Evolutionary conservation across 1,140 invertebrate species (phyloP).

Genomic region (Drosophila ogumai): DNA sequence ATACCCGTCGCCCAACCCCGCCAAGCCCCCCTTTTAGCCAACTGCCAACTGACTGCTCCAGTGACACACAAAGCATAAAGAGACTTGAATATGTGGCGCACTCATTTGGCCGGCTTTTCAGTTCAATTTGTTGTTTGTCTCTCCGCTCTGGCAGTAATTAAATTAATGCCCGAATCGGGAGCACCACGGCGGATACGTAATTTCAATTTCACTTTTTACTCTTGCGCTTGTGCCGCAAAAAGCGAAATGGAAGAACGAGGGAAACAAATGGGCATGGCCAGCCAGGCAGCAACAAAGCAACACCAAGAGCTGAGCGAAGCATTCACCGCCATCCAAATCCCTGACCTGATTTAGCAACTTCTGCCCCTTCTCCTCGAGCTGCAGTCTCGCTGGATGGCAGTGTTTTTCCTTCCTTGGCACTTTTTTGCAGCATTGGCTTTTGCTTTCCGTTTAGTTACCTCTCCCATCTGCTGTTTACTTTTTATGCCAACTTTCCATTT

Average conservation of each 20-base stretch:
- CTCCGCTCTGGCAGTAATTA: constrained; percentile 54
- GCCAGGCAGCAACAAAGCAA: constrained; percentile 27
- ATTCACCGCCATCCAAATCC: constrained; percentile 66
- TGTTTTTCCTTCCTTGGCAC: constrained; percentile 15
- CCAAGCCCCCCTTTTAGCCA: constrained; percentile 14
- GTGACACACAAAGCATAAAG: constrained; percentile 69
- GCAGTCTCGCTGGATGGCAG: constrained; percentile 30
- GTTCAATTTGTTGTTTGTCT: constrained; percentile 65
- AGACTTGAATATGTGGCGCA: constrained; percentile 52
- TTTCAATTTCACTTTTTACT: constrained; percentile 67
- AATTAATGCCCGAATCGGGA: constrained; percentile 72
- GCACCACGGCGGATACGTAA: constrained; percentile 64
- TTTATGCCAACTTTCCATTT: constrained; percentile 81
- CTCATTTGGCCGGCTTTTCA: constrained; percentile 59
- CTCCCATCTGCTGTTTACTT: constrained; percentile 59
- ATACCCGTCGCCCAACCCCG: constrained; percentile 15
- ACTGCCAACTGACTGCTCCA: constrained; percentile 59
- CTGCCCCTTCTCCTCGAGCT: constrained; percentile 30
- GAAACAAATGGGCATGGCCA: constrained; percentile 21
- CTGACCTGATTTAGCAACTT: constrained; percentile 76
- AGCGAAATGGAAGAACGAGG: constrained; percentile 7
- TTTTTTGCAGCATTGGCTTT: constrained; percentile 62
- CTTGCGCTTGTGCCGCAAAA: constrained; percentile 12
- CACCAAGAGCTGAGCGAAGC: constrained; percentile 28
- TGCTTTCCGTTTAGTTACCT: constrained; percentile 78